Evolutionary conservation across 2,888 invertebrate genomes (phyloP).

Genomic region (Lasioglossum vierecki): DNA sequence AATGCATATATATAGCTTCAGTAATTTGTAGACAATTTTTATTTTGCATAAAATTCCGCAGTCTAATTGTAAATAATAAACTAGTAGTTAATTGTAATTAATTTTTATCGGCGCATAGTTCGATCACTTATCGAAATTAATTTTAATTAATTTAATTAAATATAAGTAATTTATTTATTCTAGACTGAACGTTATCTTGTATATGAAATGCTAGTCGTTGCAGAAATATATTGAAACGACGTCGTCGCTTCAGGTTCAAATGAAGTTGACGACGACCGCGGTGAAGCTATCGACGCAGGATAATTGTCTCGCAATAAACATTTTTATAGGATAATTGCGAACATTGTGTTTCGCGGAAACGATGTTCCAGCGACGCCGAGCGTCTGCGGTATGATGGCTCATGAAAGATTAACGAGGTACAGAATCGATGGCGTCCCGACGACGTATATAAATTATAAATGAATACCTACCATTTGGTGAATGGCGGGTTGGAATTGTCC

Average conservation of each 20-base stretch:
- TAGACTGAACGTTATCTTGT: too few species aligned
- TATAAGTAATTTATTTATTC: not conserved
- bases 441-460: conserved; percentile 2
- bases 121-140: too few species aligned
- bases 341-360: not conserved
- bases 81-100: not conserved
- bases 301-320: not conserved
- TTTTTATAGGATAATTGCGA: not conserved
- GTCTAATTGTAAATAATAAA: not conserved
- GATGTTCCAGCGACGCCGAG: not conserved
- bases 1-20: too few species aligned
- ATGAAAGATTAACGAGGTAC: not conserved
- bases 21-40: not conserved
- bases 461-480: conserved; percentile 92
- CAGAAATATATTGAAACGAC: not conserved
- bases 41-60: too few species aligned
- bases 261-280: not conserved
- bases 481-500: conserved; percentile 93
- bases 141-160: too few species aligned
- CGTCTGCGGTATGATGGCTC: conserved; percentile 8
- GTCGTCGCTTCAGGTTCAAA: not conserved
- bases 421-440: not conserved
- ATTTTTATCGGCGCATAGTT: too few species aligned
- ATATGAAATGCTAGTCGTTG: not conserved
- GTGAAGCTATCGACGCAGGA: not conserved